These are phyloP conservation scores for Apis mellifera DNA, from an alignment of 1,140 invertebrate genomes.

Conservation along the genomic window DNA sequence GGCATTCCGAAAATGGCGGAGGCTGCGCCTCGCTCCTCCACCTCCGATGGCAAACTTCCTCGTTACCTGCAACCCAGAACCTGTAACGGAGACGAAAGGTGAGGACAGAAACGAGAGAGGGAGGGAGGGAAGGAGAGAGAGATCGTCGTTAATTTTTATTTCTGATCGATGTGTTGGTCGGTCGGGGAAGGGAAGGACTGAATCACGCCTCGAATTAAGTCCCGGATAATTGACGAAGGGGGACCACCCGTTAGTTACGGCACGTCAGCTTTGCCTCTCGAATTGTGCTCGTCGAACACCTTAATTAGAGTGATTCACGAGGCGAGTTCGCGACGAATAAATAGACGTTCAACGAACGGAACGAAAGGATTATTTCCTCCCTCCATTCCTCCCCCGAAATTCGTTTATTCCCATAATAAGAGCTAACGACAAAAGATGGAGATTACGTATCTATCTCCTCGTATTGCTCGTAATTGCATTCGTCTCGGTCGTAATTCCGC, in stretches of 20 bases:
- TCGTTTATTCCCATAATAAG: not conserved
- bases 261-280: conserved; percentile 51
- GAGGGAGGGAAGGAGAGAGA: not conserved
- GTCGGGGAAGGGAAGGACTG: not conserved
- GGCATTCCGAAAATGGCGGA: conserved; percentile 65
- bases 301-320: conserved; percentile 66
- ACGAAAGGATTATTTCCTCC: conserved; percentile 2
- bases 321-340: conserved; percentile 51
- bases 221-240: conserved; percentile 60
- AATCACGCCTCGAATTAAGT: conserved; percentile 57
- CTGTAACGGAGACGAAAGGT: too few species aligned
- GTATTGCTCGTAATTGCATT: not conserved
- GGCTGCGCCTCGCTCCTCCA: not conserved
- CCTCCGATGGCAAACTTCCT: conserved; percentile 46
- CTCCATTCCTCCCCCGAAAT: not conserved
- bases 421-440: not conserved
- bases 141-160: conserved; percentile 54
- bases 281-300: conserved; percentile 44
- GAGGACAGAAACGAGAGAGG: not conserved
- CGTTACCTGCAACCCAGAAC: conserved; percentile 52
- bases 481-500: not conserved
- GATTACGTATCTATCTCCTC: not conserved
- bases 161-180: conserved; percentile 36
- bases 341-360: conserved; percentile 56
- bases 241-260: conserved; percentile 54